A percentile compares a stretch with the other conserved stretches of the same genome.
phyloP scores from a whole-genome alignment of 37 sponge, comb jelly and placozoan species.

The Beroe ovata region DNA sequence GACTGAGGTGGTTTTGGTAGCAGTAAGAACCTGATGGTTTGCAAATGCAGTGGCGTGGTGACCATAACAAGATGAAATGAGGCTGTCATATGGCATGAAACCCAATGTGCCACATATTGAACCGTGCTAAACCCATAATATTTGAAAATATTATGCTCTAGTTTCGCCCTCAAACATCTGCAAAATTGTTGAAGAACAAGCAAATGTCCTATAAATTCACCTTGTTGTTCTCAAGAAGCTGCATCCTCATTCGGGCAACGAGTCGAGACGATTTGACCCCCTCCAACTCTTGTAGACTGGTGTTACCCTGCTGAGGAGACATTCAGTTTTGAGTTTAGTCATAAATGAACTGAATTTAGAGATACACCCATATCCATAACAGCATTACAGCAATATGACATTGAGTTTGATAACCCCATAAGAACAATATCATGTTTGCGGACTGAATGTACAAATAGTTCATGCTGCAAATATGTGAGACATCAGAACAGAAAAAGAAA shows the following conservation, averaged over 20 bases:
- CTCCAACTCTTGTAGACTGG: neutral
- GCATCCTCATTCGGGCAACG: constrained; percentile 10
- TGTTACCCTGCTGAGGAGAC: neutral
- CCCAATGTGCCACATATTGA: neutral
- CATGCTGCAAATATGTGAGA: neutral
- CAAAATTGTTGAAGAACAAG: neutral
- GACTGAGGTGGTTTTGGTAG: too few relatives aligned
- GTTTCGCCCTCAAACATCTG: too few relatives aligned
- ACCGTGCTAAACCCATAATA: neutral
- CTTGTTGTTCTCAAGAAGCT: constrained; percentile 9
- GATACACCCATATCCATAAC: too few relatives aligned
- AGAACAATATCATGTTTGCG: neutral
- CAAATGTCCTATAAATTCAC: neutral
- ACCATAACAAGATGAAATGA: too few relatives aligned
- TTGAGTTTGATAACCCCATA: neutral
- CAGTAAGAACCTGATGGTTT: too few relatives aligned
- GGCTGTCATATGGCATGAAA: too few relatives aligned
- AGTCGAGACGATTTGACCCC: neutral
- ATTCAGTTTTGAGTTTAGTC: too few relatives aligned
- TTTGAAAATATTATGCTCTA: too few relatives aligned
- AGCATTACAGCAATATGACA: too few relatives aligned
- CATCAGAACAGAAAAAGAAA: too few relatives aligned
- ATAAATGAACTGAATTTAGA: too few relatives aligned
- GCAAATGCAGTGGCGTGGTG: too few relatives aligned
- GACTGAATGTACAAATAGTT: neutral